A percentile compares a stretch with the other conserved stretches of the same genome.
Evolutionary conservation across 2,888 invertebrate species (phyloP).

Genomic region (Diaphora mendica): DNA sequence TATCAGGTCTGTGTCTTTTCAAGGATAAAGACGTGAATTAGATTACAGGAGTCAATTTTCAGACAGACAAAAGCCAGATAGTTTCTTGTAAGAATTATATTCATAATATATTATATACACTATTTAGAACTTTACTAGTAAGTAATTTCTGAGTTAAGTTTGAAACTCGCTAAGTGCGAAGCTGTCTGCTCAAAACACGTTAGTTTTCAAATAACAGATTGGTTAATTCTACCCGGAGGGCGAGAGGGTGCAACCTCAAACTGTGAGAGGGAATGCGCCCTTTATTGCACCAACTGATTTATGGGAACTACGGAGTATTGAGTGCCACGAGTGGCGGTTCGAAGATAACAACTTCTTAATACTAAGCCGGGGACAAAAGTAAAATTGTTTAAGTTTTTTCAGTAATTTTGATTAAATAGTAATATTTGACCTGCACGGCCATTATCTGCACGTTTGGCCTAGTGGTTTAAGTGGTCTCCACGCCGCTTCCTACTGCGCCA

Average conservation of each 20-base stretch:
- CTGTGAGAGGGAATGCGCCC: constrained; percentile 34
- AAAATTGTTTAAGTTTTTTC: background rate
- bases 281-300: constrained; percentile 43
- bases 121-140: background rate
- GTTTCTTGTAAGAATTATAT: no score
- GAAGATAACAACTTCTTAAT: background rate
- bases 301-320: constrained; percentile 19
- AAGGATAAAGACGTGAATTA: no score
- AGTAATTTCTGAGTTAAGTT: background rate
- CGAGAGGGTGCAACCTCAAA: background rate
- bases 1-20: no score
- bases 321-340: constrained; percentile 5
- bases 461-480: no score
- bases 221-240: constrained; percentile 12
- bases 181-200: background rate
- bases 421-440: no score
- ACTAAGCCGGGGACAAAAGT: background rate
- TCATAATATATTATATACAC: no score
- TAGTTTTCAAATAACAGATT: constrained; percentile 12
- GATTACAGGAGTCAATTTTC: no score
- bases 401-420: background rate
- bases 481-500: no score
- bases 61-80: background rate
- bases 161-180: constrained; percentile 1
- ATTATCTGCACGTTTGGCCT: no score